Evolutionary conservation across 2,888 invertebrate genomes (phyloP).

Genomic region (Xanthia togata): DNA sequence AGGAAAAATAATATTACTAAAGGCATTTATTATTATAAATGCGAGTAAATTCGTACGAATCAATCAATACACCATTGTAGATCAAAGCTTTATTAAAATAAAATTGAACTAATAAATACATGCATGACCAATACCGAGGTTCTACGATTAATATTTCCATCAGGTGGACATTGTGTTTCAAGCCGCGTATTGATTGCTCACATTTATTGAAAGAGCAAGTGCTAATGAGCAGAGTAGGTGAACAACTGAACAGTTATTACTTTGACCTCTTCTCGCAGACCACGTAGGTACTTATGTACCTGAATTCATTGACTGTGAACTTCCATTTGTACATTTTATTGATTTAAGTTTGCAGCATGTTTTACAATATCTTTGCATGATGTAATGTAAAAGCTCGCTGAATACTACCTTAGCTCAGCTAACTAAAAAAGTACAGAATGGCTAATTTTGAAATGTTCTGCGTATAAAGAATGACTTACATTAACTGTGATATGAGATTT

Average conservation of each 20-base stretch:
- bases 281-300: constrained; percentile 12
- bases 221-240: constrained; percentile 4
- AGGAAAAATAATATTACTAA: too few relatives aligned
- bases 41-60: too few relatives aligned
- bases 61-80: too few relatives aligned
- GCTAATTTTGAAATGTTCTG: neutral
- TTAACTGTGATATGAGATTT: constrained; percentile 16
- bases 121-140: neutral
- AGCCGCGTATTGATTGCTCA: constrained; percentile 11
- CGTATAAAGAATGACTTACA: neutral
- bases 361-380: constrained; percentile 6
- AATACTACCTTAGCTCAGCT: neutral
- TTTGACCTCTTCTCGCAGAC: constrained; percentile 17
- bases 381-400: too few relatives aligned
- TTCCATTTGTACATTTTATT: constrained; percentile 3
- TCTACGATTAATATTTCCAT: constrained; percentile 24
- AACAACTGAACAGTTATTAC: constrained; percentile 6
- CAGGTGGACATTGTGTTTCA: constrained; percentile 11
- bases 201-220: constrained; percentile 25
- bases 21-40: too few relatives aligned
- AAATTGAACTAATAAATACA: neutral
- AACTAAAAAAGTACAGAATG: neutral
- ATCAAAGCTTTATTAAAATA: neutral
- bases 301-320: neutral
- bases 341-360: neutral